Evolutionary conservation across 2,113 vertebrate species (phyloP).

Genomic region (Lepus europaeus): DNA sequence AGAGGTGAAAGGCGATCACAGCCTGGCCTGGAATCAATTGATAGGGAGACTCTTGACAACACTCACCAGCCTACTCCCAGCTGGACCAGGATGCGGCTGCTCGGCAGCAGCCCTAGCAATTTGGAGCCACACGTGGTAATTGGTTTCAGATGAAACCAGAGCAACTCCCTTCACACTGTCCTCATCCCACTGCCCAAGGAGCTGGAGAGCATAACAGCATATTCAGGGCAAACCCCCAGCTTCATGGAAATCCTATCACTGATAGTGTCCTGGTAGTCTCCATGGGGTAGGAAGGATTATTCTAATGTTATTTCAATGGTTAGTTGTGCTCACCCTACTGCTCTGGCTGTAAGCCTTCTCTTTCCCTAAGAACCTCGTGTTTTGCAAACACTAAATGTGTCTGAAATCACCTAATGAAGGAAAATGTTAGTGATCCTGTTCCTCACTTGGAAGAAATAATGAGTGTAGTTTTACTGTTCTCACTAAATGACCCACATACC

Average conservation of each 20-base stretch:
- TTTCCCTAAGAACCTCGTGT: constrained; percentile 46
- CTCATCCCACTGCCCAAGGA: background rate
- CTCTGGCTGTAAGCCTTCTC: background rate
- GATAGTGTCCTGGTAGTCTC: constrained; percentile 10
- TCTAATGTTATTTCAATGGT: constrained; percentile 50
- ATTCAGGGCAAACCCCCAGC: constrained; percentile 51
- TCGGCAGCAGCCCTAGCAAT: constrained; percentile 51
- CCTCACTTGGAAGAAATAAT: constrained; percentile 47
- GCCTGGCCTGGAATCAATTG: constrained; percentile 71
- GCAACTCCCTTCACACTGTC: constrained; percentile 54
- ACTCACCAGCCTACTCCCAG: constrained; percentile 66
- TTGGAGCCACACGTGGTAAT: constrained; percentile 71
- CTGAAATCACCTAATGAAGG: constrained; percentile 58
- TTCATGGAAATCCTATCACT: constrained; percentile 58
- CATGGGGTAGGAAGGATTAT: constrained; percentile 21
- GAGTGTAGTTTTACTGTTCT: background rate
- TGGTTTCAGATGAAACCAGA: constrained; percentile 79
- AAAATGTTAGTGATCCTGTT: constrained; percentile 53
- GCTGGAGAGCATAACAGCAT: background rate
- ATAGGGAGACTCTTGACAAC: constrained; percentile 63
- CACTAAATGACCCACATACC: background rate
- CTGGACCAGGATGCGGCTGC: constrained; percentile 41
- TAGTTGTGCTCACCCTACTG: background rate
- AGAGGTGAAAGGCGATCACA: constrained; percentile 76
- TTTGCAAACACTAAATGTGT: constrained; percentile 38